Conservation (phyloP, 2,797 vertebrate species). For the Rhabdomys pumilio region DNA sequence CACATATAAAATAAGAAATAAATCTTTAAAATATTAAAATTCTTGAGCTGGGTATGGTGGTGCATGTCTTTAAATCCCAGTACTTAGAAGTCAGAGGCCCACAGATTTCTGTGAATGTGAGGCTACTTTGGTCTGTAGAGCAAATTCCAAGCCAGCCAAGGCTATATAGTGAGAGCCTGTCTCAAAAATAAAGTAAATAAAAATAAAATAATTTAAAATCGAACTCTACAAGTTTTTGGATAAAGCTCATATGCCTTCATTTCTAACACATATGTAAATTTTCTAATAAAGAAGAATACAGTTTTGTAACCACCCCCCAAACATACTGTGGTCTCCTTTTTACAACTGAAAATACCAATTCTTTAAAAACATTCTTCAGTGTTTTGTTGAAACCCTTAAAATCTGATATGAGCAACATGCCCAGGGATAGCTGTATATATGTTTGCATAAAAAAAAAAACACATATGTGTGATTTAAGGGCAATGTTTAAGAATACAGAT, state of each 20-base stretch:
- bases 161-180: not conserved
- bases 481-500: slow-evolving; percentile 19
- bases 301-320: not conserved
- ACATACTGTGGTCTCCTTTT: slow-evolving; percentile 13
- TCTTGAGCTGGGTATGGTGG: not conserved
- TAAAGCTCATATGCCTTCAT: not conserved
- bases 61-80: not conserved
- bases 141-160: not conserved
- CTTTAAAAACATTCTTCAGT: not conserved
- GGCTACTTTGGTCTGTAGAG: not conserved
- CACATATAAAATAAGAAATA: not conserved
- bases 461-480: not conserved
- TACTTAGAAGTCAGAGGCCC: not conserved
- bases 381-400: slow-evolving; percentile 5
- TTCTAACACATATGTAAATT: slow-evolving; percentile 34
- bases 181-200: not conserved
- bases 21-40: not conserved
- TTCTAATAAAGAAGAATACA: slow-evolving; percentile 40
- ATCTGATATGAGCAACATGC: slow-evolving; percentile 6
- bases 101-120: not conserved
- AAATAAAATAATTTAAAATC: not conserved
- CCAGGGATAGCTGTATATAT: not conserved
- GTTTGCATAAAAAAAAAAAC: slow-evolving; percentile 5
- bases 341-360: not conserved
- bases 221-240: not conserved